phyloP scores from a whole-genome alignment of 2,797 vertebrate genomes.

The Crax fasciolata region DNA sequence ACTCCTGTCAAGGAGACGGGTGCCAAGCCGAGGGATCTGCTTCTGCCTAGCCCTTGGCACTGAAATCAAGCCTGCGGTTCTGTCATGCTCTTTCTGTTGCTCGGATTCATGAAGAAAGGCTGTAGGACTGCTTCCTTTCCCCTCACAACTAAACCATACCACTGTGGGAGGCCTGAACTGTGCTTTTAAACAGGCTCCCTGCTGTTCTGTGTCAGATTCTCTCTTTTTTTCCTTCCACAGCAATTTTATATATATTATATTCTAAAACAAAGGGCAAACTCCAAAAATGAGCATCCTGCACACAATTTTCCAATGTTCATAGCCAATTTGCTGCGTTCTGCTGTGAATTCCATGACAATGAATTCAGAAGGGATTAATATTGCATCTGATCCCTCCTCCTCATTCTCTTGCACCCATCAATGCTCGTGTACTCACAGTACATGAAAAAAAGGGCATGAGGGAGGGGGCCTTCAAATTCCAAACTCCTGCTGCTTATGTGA shows the following conservation, averaged over 20 bases:
- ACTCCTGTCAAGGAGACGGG: constrained; percentile 60
- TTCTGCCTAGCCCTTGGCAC: constrained; percentile 68
- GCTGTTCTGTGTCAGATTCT: constrained; percentile 72
- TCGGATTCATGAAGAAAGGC: constrained; percentile 63
- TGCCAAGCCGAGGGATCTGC: constrained; percentile 71
- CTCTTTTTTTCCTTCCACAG: constrained; percentile 60
- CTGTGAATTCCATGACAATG: constrained; percentile 43
- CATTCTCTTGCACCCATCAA: neutral
- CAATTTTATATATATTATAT: constrained; percentile 61
- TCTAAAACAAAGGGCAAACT: constrained; percentile 66
- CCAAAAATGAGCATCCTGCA: constrained; percentile 55
- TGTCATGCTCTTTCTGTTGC: constrained; percentile 67
- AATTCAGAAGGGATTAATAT: constrained; percentile 23
- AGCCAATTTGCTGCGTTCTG: constrained; percentile 60
- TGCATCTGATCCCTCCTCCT: neutral
- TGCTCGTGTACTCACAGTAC: neutral
- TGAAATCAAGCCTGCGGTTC: constrained; percentile 57
- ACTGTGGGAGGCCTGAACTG: constrained; percentile 49
- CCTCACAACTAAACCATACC: constrained; percentile 24
- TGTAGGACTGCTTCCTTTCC: constrained; percentile 20
- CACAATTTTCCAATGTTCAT: constrained; percentile 56
- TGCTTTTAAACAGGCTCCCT: constrained; percentile 76
- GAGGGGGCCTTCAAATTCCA: neutral
- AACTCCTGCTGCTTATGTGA: neutral
- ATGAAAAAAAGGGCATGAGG: neutral